phyloP scores from a whole-genome alignment of 2,888 invertebrate species.

The Shargacucullia verbasci region DNA sequence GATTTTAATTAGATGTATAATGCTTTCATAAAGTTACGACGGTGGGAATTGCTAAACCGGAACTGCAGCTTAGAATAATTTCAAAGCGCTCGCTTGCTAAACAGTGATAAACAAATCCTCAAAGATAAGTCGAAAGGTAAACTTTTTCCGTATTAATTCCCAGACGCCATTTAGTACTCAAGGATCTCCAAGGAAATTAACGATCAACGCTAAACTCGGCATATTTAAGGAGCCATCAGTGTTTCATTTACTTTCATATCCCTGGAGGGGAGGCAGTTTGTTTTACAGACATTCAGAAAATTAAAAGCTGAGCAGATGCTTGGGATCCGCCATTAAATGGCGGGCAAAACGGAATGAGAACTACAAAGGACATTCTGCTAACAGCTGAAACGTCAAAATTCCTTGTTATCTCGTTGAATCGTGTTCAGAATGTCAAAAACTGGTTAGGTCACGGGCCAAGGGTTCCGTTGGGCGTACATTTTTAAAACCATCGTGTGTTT shows the following conservation, averaged over 20 bases:
- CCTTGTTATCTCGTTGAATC: conserved; percentile 62
- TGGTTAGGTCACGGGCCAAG: conserved; percentile 24
- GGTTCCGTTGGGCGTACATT: conserved; percentile 15
- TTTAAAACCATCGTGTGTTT: conserved; percentile 23
- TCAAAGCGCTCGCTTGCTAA: conserved; percentile 15
- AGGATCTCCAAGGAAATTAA: conserved; percentile 74
- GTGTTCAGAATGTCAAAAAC: conserved; percentile 62
- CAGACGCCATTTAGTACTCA: conserved; percentile 60
- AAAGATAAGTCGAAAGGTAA: conserved; percentile 37
- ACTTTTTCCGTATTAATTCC: conserved; percentile 58
- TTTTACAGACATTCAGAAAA: conserved; percentile 68
- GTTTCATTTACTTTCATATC: conserved; percentile 70
- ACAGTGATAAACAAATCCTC: conserved; percentile 43
- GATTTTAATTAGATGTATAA: conserved; percentile 33
- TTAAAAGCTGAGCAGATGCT: conserved; percentile 66
- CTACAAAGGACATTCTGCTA: conserved; percentile 58
- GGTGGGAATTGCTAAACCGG: conserved; percentile 13
- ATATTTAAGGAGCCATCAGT: conserved; percentile 71
- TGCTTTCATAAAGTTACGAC: conserved; percentile 27
- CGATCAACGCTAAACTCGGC: conserved; percentile 67
- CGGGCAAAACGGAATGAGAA: conserved; percentile 53
- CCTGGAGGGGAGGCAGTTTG: conserved; percentile 59
- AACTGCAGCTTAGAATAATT: conserved; percentile 19
- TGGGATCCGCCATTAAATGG: conserved; percentile 50
- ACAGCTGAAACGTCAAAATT: conserved; percentile 62